Conservation (phyloP, 2,113 vertebrate genomes). For the Nestor notabilis region DNA sequence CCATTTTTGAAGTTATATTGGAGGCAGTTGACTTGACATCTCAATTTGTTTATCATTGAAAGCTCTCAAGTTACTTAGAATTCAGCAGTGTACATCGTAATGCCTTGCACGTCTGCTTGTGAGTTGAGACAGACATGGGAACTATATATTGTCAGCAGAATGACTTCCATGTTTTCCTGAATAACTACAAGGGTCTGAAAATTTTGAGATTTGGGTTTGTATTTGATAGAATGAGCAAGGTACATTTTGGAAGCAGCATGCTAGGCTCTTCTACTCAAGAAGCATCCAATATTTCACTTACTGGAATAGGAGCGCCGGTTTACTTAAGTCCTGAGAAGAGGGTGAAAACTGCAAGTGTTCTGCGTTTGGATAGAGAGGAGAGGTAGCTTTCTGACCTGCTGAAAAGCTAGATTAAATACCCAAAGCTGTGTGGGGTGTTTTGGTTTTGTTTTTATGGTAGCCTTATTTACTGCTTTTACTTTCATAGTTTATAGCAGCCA, state of each 20-base stretch:
- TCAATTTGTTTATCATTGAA: neutral
- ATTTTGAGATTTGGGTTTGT: neutral
- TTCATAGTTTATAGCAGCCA: slow-evolving; percentile 64
- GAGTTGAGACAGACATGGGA: neutral
- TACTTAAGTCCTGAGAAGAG: neutral
- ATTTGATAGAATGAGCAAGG: neutral
- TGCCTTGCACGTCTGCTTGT: neutral
- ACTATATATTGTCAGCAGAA: neutral
- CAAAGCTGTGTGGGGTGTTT: neutral
- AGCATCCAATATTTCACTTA: neutral
- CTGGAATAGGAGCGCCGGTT: neutral
- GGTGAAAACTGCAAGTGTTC: neutral
- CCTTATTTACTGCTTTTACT: slow-evolving; percentile 52
- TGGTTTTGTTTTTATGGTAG: neutral
- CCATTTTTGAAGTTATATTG: neutral
- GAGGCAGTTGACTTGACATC: neutral
- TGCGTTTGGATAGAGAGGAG: neutral
- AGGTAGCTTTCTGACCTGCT: neutral
- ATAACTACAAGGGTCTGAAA: neutral
- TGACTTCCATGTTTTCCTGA: neutral
- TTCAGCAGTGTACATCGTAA: accelerated
- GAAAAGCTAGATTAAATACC: neutral
- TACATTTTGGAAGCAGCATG: neutral
- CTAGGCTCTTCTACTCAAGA: neutral
- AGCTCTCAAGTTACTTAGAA: neutral